phyloP scores from a whole-genome alignment of 2,797 vertebrate genomes.

The Thalassophryne amazonica region DNA sequence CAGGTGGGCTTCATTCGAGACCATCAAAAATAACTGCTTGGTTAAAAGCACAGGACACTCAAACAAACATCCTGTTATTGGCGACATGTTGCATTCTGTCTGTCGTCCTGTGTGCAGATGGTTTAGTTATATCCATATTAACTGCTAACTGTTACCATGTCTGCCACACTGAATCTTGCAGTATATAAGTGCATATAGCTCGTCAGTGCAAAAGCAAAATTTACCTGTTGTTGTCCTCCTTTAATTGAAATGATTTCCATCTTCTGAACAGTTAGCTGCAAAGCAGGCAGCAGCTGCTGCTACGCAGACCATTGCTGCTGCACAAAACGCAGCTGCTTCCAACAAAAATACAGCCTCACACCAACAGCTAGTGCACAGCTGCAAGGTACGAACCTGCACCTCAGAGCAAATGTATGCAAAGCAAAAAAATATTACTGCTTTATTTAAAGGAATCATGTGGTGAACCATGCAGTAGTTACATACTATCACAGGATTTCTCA shows the following conservation, averaged over 20 bases:
- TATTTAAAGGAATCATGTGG: too few species aligned
- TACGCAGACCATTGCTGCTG: conserved; percentile 96
- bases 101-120: too few species aligned
- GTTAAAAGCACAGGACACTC: too few species aligned
- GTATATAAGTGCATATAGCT: neutral
- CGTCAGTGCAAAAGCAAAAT: conserved; percentile 5
- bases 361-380: conserved; percentile 97
- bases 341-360: conserved; percentile 96
- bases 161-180: conserved; percentile 9
- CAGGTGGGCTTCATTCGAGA: too few species aligned
- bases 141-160: too few species aligned
- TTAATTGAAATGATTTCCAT: conserved; percentile 28
- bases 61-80: too few species aligned
- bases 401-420: too few species aligned
- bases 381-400: conserved; percentile 83
- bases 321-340: conserved; percentile 94
- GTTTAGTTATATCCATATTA: too few species aligned
- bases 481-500: neutral
- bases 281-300: conserved; percentile 97
- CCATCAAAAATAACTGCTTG: too few species aligned
- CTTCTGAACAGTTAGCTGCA: conserved; percentile 85
- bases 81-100: too few species aligned
- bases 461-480: too few species aligned
- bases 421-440: too few species aligned
- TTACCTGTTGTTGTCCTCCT: conserved; percentile 11